Evolutionary conservation across 2,113 vertebrate genomes (phyloP).

Genomic region (Cricetomys ansorgei): DNA sequence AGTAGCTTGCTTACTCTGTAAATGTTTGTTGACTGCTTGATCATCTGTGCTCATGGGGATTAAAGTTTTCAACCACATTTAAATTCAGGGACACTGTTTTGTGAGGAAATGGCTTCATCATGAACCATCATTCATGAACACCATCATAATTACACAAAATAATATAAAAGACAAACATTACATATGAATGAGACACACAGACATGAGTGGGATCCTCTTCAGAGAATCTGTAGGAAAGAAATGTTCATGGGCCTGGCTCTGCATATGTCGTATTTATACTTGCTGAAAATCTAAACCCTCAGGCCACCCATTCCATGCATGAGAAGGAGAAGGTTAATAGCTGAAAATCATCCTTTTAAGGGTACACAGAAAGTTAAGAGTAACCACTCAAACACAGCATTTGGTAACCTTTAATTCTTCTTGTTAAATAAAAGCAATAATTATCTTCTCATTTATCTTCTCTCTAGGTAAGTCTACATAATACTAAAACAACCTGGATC

Average conservation of each 20-base stretch:
- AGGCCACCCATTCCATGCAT: not conserved
- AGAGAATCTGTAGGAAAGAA: not conserved
- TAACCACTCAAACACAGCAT: not conserved
- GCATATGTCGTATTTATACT: slow-evolving; percentile 6
- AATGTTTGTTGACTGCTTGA: slow-evolving; percentile 61
- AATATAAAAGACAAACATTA: slow-evolving; percentile 61
- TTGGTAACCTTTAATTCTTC: slow-evolving; percentile 38
- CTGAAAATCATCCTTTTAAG: not conserved
- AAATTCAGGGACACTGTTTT: slow-evolving; percentile 64
- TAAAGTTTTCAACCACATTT: slow-evolving; percentile 66
- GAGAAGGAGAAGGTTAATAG: slow-evolving; percentile 3
- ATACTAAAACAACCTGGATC: not conserved
- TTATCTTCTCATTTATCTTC: slow-evolving; percentile 47
- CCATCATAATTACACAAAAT: slow-evolving; percentile 66
- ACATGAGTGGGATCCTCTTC: not conserved
- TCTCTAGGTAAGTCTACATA: not conserved
- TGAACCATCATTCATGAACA: slow-evolving; percentile 47
- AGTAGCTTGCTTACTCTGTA: slow-evolving; percentile 48
- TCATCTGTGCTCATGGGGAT: slow-evolving; percentile 43
- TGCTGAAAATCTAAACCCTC: not conserved
- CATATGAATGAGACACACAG: slow-evolving; percentile 56
- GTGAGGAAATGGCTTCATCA: slow-evolving; percentile 72
- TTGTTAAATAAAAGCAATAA: slow-evolving; percentile 39
- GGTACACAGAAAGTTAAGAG: slow-evolving; percentile 31
- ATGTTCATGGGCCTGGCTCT: not conserved